Conservation (phyloP, 2,113 vertebrate species). For the Serilophus lunatus region DNA sequence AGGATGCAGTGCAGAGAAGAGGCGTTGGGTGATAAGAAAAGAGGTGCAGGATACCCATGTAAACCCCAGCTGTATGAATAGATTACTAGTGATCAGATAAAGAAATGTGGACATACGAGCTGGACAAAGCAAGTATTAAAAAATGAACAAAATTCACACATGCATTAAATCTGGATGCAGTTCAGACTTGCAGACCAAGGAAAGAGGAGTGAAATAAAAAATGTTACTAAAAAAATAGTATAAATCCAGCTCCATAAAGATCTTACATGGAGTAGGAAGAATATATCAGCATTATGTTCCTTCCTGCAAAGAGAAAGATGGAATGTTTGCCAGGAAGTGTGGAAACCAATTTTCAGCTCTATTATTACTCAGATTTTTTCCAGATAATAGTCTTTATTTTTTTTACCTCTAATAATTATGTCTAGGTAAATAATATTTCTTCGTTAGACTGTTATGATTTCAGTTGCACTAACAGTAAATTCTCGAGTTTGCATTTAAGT, state of each 20-base stretch:
- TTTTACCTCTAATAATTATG: neutral
- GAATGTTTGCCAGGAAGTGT: neutral
- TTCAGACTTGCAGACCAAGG: neutral
- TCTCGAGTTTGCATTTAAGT: neutral
- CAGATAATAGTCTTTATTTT: neutral
- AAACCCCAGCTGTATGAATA: neutral
- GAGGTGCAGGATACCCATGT: neutral
- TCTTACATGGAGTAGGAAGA: neutral
- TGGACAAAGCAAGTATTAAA: neutral
- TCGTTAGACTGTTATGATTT: neutral
- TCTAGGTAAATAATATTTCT: neutral
- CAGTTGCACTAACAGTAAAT: neutral
- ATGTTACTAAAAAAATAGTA: neutral
- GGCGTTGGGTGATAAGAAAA: neutral
- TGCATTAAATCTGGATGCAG: neutral
- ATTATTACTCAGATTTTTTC: neutral
- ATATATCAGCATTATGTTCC: neutral
- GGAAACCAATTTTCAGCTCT: neutral
- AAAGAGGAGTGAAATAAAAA: neutral
- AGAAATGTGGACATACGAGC: neutral
- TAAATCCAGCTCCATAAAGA: neutral
- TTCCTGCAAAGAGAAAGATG: neutral
- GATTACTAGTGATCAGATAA: neutral
- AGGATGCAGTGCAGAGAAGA: neutral
- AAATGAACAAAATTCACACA: neutral